Evolutionary conservation across 1,140 invertebrate genomes (phyloP).

Genomic region (Drosophila bifasciata): DNA sequence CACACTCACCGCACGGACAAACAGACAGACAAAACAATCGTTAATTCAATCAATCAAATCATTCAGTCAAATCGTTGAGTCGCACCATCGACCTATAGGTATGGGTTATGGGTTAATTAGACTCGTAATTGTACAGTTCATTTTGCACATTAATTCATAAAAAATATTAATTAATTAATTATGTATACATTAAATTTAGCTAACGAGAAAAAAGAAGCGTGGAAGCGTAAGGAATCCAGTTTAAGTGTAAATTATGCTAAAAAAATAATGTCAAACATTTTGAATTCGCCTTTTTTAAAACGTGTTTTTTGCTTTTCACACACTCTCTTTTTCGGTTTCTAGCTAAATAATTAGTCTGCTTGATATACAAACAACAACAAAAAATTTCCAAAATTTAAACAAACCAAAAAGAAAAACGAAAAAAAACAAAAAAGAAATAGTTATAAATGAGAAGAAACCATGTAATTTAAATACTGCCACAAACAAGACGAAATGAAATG

Average conservation of each 20-base stretch:
- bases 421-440: constrained; percentile 27
- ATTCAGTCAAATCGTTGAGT: constrained; percentile 62
- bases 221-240: constrained; percentile 16
- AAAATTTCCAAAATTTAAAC: constrained; percentile 1
- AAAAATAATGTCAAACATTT: constrained; percentile 78
- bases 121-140: constrained; percentile 69
- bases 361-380: constrained; percentile 24
- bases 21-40: constrained; percentile 40
- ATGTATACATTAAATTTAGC: constrained; percentile 39
- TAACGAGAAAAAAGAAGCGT: constrained; percentile 18
- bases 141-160: constrained; percentile 64
- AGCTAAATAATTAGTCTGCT: constrained; percentile 75
- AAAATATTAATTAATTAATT: constrained; percentile 47
- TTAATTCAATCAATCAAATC: constrained; percentile 47
- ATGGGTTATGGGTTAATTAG: constrained; percentile 12
- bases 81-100: constrained; percentile 16
- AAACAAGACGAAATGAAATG: constrained; percentile 72
- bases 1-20: constrained; percentile 31
- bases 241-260: constrained; percentile 66
- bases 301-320: constrained; percentile 27
- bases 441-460: constrained; percentile 45
- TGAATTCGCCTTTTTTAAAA: constrained; percentile 74
- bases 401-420: constrained; percentile 2
- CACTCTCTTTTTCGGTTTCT: constrained; percentile 37
- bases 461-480: constrained; percentile 81